Percentiles rank a stretch among this genome's conserved stretches.
phyloP scores from a whole-genome alignment of 1,140 invertebrate genomes.

The Belonocnema kinseyi region DNA sequence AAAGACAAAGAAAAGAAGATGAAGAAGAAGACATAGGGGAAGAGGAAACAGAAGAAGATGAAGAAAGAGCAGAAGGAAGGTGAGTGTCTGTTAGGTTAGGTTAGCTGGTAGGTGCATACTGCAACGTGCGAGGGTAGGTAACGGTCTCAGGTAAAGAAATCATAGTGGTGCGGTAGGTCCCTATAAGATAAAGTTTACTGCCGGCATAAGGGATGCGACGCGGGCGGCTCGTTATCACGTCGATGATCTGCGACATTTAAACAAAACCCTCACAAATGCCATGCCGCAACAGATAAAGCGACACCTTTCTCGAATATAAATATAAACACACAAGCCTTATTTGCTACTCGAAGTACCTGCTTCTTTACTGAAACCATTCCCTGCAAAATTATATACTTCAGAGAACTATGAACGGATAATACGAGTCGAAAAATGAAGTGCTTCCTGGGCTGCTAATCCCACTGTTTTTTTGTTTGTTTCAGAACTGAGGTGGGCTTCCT shows the following conservation, averaged over 20 bases:
- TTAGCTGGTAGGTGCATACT: constrained; percentile 53
- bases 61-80: constrained; percentile 43
- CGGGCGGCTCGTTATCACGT: constrained; percentile 63
- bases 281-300: constrained; percentile 57
- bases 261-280: constrained; percentile 57
- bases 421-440: not conserved
- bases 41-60: constrained; percentile 42
- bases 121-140: constrained; percentile 63
- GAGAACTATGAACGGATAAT: constrained; percentile 1
- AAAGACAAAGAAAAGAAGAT: too few species aligned
- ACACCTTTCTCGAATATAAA: constrained; percentile 55
- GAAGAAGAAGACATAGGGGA: not conserved
- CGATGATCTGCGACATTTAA: constrained; percentile 68
- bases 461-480: too few species aligned
- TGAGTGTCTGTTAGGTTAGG: constrained; percentile 49
- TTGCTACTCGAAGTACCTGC: constrained; percentile 20
- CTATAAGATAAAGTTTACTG: constrained; percentile 62
- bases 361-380: constrained; percentile 4
- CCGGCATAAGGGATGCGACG: constrained; percentile 62
- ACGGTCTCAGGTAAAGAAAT: constrained; percentile 64
- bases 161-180: constrained; percentile 58
- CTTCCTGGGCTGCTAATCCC: not conserved
- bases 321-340: constrained; percentile 46
- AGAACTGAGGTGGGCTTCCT: too few species aligned
- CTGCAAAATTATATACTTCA: not conserved